phyloP scores from a whole-genome alignment of 2,888 invertebrate genomes.

The Drosophila buzzatii region DNA sequence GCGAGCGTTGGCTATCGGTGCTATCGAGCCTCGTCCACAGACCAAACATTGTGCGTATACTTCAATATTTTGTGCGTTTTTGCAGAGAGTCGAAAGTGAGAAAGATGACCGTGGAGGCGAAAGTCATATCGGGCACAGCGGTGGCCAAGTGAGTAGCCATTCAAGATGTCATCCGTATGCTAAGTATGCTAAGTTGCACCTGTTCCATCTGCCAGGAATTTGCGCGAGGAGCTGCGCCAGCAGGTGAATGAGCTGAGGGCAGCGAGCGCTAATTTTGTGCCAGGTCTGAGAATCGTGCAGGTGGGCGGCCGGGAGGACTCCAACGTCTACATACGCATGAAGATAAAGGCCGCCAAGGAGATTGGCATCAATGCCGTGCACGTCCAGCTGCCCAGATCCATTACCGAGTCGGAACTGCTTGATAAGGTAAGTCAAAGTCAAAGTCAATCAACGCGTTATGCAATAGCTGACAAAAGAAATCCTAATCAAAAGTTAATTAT shows the following conservation, averaged over 20 bases:
- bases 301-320: constrained; percentile 98
- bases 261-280: constrained; percentile 88
- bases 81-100: constrained; percentile 49
- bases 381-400: constrained; percentile 91
- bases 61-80: constrained; percentile 46
- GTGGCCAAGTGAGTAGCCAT: constrained; percentile 88
- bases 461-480: not conserved
- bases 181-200: no score
- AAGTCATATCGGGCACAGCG: constrained; percentile 89
- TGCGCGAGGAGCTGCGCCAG: constrained; percentile 89
- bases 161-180: not conserved
- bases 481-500: not conserved
- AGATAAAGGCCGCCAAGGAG: constrained; percentile 95
- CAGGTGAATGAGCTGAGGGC: constrained; percentile 88
- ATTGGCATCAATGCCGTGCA: constrained; percentile 95
- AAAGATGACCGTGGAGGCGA: constrained; percentile 83
- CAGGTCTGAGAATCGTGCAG: constrained; percentile 96
- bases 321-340: constrained; percentile 99
- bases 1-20: constrained; percentile 53
- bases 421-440: constrained; percentile 75
- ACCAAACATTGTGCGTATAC: constrained; percentile 26
- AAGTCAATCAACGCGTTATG: constrained; percentile 22
- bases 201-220: constrained; percentile 87
- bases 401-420: constrained; percentile 90
- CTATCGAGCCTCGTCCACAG: constrained; percentile 28